Conservation (phyloP, 1,140 invertebrate genomes). For the Homarus americanus region DNA sequence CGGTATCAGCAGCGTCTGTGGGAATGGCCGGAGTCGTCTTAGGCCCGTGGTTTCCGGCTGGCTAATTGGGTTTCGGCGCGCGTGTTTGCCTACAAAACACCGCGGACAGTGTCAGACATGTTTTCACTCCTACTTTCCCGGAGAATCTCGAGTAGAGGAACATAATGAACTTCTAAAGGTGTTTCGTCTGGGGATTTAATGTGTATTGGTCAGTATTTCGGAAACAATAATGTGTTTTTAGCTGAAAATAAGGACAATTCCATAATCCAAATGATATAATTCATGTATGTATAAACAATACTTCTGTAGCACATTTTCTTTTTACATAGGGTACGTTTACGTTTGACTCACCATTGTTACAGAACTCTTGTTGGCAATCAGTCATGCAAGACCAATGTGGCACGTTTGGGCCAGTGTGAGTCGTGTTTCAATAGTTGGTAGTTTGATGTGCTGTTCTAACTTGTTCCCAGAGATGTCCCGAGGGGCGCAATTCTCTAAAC, state of each 20-base stretch:
- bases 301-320: no score
- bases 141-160: no score
- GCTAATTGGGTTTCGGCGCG: slow-evolving; percentile 13
- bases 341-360: not conserved
- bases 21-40: slow-evolving; percentile 2
- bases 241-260: no score
- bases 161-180: no score
- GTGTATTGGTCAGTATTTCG: no score
- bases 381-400: not conserved
- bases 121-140: not conserved
- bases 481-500: slow-evolving; percentile 8
- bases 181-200: no score
- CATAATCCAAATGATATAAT: no score
- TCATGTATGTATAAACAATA: no score
- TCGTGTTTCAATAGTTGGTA: slow-evolving; percentile 36
- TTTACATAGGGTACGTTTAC: no score
- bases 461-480: slow-evolving; percentile 37
- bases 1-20: not conserved
- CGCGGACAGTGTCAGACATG: not conserved
- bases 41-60: not conserved
- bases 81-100: slow-evolving; percentile 11
- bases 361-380: not conserved
- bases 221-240: no score
- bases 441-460: slow-evolving; percentile 53
- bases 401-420: not conserved